Base-by-base conservation (phyloP, 2,888 invertebrate species). In the Plagodis pulveraria region DNA sequence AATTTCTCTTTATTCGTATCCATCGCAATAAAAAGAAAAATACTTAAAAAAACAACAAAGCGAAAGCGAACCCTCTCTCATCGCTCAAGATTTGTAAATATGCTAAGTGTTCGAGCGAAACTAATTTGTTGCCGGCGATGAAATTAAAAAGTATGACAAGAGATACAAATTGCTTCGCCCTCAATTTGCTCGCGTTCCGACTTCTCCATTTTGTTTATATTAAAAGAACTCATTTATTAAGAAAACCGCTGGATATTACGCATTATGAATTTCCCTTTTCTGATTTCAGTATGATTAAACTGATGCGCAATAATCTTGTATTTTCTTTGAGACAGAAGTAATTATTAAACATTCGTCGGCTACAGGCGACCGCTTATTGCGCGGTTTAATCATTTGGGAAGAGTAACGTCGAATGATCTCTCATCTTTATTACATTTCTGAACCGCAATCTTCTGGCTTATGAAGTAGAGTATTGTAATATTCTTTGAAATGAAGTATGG, bases 121-220 rank as follows among this genome's bases (percentile, higher is more conserved):
- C 81, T 84, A 84, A 86, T 86, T 84, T 87, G 84, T 85, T 83
- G 83, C 81, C 80, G 73, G 63, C 76, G 78, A 82, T 85, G 77
- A 86, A 88, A 89, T 89, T 89, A 89, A 89, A 89, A 86, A 89
- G 83, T 85, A 86, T 87, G 87, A 88, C 86, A 84, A 86, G 80
- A 84, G 80, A 84, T 87, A 87, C 83, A 89, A 85, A 89, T 88
- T 87, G 84, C 81, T 82, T 79, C 74, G 76, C 80, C 84, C 84
- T 84, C 87, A 84, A 87, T 87, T 86, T 81, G 78, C 79, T 76
- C 73, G 80, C 79, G 80, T 84, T 77, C 77, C 76, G 79, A 79
- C 79, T 83, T 78, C 71, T 78, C 73, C 77, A 79, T 83, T 84
- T 86, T 83, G 81, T 87, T 86, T 86, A 83, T 86, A 84, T 84